Evolutionary conservation across 2,888 invertebrate genomes (phyloP).

Genomic region (Clusia tigrina): DNA sequence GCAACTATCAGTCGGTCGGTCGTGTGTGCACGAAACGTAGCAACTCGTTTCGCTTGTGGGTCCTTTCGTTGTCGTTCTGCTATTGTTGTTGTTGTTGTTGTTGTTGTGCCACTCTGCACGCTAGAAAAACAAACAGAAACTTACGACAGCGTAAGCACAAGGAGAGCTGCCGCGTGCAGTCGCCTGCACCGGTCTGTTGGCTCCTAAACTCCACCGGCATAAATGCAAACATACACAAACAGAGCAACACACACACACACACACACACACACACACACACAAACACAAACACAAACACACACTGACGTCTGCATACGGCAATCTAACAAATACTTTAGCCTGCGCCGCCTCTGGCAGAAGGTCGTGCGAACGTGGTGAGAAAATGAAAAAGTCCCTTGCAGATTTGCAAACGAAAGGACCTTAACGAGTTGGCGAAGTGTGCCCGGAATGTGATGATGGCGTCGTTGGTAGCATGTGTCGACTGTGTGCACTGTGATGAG

Average conservation of each 20-base stretch:
- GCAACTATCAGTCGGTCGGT: constrained; percentile 44
- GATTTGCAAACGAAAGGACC: constrained; percentile 11
- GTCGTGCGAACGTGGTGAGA: constrained; percentile 18
- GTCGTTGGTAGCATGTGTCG: constrained; percentile 23
- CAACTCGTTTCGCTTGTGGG: neutral
- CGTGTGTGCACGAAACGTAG: constrained; percentile 39
- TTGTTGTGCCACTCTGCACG: neutral
- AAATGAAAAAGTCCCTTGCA: constrained; percentile 25
- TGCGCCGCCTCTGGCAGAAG: neutral
- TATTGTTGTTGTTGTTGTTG: neutral
- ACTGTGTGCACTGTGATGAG: constrained; percentile 26
- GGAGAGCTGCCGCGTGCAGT: neutral
- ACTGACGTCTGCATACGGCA: neutral
- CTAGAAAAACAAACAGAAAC: constrained; percentile 12
- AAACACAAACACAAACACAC: neutral
- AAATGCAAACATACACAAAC: neutral
- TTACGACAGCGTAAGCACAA: neutral
- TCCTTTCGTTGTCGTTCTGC: neutral
- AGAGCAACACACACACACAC: neutral
- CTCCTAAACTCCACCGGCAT: too few species aligned
- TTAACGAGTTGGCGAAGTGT: constrained; percentile 13
- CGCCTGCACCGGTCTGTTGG: too few species aligned
- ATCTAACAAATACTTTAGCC: neutral
- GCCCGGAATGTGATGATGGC: constrained; percentile 17
- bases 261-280: neutral